A percentile compares a stretch with the other conserved stretches of the same genome.
Evolutionary conservation across 2,113 vertebrate species (phyloP).

Genomic region (Arizona elegans): DNA sequence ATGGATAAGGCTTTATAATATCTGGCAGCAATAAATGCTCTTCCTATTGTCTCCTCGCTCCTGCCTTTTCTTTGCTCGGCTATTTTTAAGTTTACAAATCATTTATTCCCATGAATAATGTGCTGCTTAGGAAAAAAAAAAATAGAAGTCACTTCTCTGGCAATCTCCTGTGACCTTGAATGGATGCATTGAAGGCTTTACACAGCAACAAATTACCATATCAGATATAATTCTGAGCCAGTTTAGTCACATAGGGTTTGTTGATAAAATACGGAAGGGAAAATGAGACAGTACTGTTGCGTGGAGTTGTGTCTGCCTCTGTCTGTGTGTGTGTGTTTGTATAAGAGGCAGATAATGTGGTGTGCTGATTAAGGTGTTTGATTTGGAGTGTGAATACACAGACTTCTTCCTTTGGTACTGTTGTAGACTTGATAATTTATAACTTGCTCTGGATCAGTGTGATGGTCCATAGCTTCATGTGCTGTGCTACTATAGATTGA

Average conservation of each 20-base stretch:
- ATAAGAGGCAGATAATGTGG: neutral
- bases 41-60: conserved; percentile 6
- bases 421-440: neutral
- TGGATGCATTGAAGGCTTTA: neutral
- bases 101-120: conserved; percentile 21
- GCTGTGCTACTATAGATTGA: neutral
- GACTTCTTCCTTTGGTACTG: neutral
- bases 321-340: neutral
- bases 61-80: neutral
- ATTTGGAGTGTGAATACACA: neutral
- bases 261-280: neutral
- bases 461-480: neutral
- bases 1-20: conserved; percentile 15
- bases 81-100: conserved; percentile 34
- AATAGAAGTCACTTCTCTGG: neutral
- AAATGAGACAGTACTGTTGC: neutral
- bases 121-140: neutral
- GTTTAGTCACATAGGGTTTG: neutral
- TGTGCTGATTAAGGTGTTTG: neutral
- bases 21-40: conserved; percentile 1
- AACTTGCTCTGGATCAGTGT: neutral
- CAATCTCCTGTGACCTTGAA: conserved; percentile 21
- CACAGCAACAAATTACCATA: conserved; percentile 17
- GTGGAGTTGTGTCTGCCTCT: neutral
- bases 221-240: neutral